Evolutionary conservation across 2,113 vertebrate genomes (phyloP).

Genomic region (Stigmatopora nigra): DNA sequence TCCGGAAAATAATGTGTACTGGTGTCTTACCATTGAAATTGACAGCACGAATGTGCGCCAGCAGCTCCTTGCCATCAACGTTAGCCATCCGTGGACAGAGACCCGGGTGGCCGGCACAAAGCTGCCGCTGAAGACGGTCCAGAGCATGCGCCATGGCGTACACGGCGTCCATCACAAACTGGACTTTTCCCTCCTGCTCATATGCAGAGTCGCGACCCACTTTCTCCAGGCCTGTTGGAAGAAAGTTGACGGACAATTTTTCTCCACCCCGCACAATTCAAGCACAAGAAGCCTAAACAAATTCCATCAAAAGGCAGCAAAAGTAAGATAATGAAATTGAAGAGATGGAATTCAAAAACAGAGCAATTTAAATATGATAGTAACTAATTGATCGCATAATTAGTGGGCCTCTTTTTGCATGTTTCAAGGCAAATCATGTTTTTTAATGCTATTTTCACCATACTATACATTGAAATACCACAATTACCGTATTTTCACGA

Average conservation of each 20-base stretch:
- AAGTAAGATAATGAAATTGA: too few species aligned
- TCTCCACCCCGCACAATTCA: too few species aligned
- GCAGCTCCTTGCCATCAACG: conserved; percentile 87
- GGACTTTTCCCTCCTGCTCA: conserved; percentile 96
- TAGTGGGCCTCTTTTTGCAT: too few species aligned
- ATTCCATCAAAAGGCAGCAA: too few species aligned
- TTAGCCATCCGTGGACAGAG: conserved; percentile 86
- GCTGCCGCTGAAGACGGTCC: conserved; percentile 88
- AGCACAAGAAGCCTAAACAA: too few species aligned
- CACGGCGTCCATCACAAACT: conserved; percentile 95
- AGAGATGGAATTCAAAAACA: too few species aligned
- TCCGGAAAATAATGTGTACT: not conserved
- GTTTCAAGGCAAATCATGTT: not conserved
- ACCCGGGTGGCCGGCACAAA: conserved; percentile 82
- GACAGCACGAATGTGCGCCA: conserved; percentile 81
- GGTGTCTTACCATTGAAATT: conserved; percentile 81
- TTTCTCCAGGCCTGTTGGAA: conserved; percentile 80
- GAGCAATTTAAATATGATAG: too few species aligned
- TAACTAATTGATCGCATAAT: not conserved
- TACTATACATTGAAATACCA: too few species aligned
- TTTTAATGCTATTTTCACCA: too few species aligned
- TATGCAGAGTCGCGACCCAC: conserved; percentile 89
- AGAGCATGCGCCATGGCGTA: conserved; percentile 93
- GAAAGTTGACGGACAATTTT: not conserved
- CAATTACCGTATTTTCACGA: too few species aligned